Base-by-base conservation (phyloP, 2,888 invertebrate species). In the Autographa gamma region DNA sequence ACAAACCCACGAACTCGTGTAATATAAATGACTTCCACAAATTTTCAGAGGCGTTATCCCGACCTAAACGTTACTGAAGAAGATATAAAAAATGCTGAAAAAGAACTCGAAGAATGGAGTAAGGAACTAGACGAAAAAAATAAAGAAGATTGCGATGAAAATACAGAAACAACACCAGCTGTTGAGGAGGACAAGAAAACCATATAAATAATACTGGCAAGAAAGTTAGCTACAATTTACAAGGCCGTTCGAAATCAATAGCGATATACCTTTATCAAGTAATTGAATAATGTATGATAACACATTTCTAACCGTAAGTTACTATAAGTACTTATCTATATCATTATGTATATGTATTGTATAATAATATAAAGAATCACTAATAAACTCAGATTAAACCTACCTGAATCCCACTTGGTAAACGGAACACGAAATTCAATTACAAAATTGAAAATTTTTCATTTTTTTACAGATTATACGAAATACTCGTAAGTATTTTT, bases 41-140 rank as follows among this genome's bases (percentile, higher is more conserved):
- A 25, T 66, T 92, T 87, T 31, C 89, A 95, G 95, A 91, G 84
- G 79, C 93, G 95, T 6, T 95, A 91, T 72, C 95, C 95, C 0
- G 93, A 92, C 74, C 81, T 95, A 1, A 91, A 95, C 58, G 90
- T 95, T 54, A 95, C 95, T 1, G 95, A 94, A 76, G 95, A 96
- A 70, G 96, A 96, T 71, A 79, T 93, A 8, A 90, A 91, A 71
- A 92, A 95, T 34, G 93, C 92, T 25, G 93, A 93, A 66, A 91
- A 93, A 71, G 94, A 93, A 64, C 78, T 93, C 1, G 94, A 93
- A 60, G 91, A 92, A n/a, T 85, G 92, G 32, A 87, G 86, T 0
- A 92, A 90, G 65, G 93, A 94, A 66, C 32, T 74, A 11, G 85
- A 83, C 1, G 65, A 83, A 78, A 89, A 69, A 80, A 85, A 2